phyloP scores from a whole-genome alignment of 37 sponge, comb jelly and placozoan species.

The Eunapius fragilis region DNA sequence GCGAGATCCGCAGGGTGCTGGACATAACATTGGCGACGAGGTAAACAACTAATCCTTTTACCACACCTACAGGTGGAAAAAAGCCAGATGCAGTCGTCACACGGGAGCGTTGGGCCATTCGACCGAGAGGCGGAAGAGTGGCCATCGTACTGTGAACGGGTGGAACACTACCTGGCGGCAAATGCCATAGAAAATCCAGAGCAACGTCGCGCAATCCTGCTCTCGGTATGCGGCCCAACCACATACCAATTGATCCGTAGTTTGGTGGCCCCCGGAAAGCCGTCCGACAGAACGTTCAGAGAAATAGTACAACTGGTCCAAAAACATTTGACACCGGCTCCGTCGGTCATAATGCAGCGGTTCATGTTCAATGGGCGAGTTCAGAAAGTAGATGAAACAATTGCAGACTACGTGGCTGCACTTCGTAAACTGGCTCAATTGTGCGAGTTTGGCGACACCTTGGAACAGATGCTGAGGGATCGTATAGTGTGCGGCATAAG shows the following conservation, averaged over 20 bases:
- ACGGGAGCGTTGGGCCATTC: too few species aligned
- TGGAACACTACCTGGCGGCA: slow-evolving; percentile 12
- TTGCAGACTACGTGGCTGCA: slow-evolving; percentile 34
- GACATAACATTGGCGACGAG: too few species aligned
- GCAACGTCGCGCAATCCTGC: not conserved
- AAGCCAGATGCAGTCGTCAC: too few species aligned
- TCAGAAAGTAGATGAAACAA: slow-evolving; percentile 25
- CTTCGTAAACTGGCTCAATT: slow-evolving; percentile 7
- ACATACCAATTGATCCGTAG: slow-evolving; percentile 8
- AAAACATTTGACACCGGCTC: slow-evolving; percentile 27
- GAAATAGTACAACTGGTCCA: slow-evolving; percentile 11
- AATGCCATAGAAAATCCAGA: slow-evolving; percentile 2
- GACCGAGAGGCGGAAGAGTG: too few species aligned
- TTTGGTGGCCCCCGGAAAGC: slow-evolving; percentile 23
- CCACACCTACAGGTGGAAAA: too few species aligned
- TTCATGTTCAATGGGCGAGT: slow-evolving; percentile 27
- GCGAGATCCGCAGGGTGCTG: too few species aligned
- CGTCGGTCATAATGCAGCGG: slow-evolving; percentile 22
- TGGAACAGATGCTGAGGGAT: slow-evolving; percentile 39
- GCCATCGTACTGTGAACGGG: slow-evolving; percentile 25
- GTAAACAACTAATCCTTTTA: too few species aligned
- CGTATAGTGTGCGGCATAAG: slow-evolving; percentile 34
- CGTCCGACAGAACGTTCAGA: slow-evolving; percentile 15
- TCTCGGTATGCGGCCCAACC: not conserved
- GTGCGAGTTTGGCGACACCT: slow-evolving; percentile 19